Evolutionary conservation across 2,797 vertebrate genomes (phyloP).

Genomic region (Astyanax mexicanus): DNA sequence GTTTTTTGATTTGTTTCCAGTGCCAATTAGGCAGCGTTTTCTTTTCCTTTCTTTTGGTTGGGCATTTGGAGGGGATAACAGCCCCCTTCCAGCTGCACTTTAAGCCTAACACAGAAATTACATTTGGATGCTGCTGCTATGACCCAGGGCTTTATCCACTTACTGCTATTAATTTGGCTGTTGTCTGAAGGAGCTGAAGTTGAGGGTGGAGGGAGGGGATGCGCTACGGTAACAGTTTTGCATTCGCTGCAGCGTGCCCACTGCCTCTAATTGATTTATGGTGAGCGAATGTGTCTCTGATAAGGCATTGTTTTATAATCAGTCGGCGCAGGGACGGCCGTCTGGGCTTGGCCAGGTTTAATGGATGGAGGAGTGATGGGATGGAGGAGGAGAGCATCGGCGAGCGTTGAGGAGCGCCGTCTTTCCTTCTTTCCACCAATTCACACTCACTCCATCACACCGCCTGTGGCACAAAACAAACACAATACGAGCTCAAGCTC

Average conservation of each 20-base stretch:
- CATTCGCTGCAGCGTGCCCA: slow-evolving; percentile 72
- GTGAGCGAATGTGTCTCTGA: slow-evolving; percentile 74
- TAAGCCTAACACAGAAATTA: slow-evolving; percentile 74
- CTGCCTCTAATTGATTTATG: slow-evolving; percentile 86
- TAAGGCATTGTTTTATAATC: slow-evolving; percentile 82
- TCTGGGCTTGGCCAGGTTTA: slow-evolving; percentile 79
- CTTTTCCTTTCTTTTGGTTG: slow-evolving; percentile 57
- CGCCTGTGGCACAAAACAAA: slow-evolving; percentile 61
- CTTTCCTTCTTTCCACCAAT: slow-evolving; percentile 68
- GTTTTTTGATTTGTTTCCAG: slow-evolving; percentile 19
- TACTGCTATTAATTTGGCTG: slow-evolving; percentile 84
- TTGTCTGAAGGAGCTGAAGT: slow-evolving; percentile 79
- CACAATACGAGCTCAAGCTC: slow-evolving; percentile 38
- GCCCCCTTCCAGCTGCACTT: slow-evolving; percentile 62
- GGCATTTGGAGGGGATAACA: slow-evolving; percentile 5
- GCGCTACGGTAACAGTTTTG: slow-evolving; percentile 47
- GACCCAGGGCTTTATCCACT: slow-evolving; percentile 82
- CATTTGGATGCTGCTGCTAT: slow-evolving; percentile 84
- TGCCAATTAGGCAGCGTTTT: slow-evolving; percentile 65
- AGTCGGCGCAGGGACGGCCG: slow-evolving; percentile 74
- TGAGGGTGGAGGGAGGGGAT: slow-evolving; percentile 41
- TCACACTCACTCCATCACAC: slow-evolving; percentile 65
- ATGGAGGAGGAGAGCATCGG: slow-evolving; percentile 31
- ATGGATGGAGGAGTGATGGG: slow-evolving; percentile 64
- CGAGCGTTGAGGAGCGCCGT: slow-evolving; percentile 55